Evolutionary conservation across 1,140 invertebrate genomes (phyloP).

Genomic region (Drosophila bipectinata): DNA sequence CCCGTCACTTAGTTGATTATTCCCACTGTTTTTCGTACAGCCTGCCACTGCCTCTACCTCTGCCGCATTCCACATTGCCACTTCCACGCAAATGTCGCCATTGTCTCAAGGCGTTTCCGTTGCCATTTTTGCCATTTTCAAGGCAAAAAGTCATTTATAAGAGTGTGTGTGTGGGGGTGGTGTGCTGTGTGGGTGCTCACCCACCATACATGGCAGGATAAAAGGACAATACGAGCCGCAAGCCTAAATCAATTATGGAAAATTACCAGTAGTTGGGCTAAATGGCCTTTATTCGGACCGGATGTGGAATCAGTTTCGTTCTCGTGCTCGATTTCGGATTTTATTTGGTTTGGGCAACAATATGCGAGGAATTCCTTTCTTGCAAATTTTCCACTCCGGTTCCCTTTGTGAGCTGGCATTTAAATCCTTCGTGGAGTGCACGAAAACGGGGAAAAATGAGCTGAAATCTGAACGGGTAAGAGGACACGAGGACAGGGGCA

Average conservation of each 20-base stretch:
- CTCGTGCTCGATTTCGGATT: not conserved
- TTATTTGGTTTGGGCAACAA: constrained; percentile 19
- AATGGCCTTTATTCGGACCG: constrained; percentile 54
- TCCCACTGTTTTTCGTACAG: too few relatives aligned
- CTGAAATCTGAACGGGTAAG: constrained; percentile 50
- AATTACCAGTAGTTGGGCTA: constrained; percentile 72
- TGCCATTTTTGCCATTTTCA: constrained; percentile 38
- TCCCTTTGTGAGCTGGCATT: constrained; percentile 52
- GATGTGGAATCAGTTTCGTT: constrained; percentile 11
- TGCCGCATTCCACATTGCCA: constrained; percentile 20
- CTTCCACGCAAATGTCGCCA: constrained; percentile 59
- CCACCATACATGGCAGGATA: constrained; percentile 22
- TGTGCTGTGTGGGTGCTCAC: not conserved
- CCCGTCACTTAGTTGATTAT: constrained; percentile 71
- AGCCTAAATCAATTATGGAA: constrained; percentile 75
- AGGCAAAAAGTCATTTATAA: constrained; percentile 55
- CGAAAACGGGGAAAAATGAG: constrained; percentile 53
- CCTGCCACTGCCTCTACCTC: constrained; percentile 18
- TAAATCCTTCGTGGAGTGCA: constrained; percentile 31
- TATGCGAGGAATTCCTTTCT: constrained; percentile 43
- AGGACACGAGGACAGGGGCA: not conserved
- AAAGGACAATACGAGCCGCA: constrained; percentile 26
- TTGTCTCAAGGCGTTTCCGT: constrained; percentile 66
- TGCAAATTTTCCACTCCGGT: constrained; percentile 69
- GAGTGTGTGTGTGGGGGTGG: constrained; percentile 19